phyloP scores from a whole-genome alignment of 1,140 invertebrate genomes.

The Lepidurus apus region DNA sequence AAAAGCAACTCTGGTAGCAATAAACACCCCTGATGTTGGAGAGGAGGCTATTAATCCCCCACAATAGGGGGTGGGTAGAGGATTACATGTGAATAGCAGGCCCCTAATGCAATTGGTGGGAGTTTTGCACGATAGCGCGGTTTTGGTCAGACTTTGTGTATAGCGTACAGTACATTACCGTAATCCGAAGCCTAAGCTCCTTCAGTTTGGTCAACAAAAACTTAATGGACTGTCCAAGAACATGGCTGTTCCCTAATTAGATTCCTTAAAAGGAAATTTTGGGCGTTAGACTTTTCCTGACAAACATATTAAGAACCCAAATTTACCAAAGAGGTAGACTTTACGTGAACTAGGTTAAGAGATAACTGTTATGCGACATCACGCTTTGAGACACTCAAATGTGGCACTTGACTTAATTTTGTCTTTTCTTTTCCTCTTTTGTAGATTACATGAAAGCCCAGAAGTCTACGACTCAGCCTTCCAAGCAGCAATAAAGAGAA shows the following conservation, averaged over 20 bases:
- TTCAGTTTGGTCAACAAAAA: too few species aligned
- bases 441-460: not conserved
- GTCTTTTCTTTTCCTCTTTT: not conserved
- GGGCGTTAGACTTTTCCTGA: too few species aligned
- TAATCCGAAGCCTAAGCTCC: too few species aligned
- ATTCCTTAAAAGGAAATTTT: too few species aligned
- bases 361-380: not conserved
- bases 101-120: slow-evolving; percentile 1
- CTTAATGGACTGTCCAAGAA: too few species aligned
- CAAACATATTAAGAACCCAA: too few species aligned
- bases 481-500: not conserved
- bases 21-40: not conserved
- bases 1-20: too few species aligned
- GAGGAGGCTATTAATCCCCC: not conserved
- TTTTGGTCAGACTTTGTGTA: not conserved
- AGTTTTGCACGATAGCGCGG: not conserved
- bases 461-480: not conserved
- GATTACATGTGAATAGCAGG: not conserved
- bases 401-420: not conserved
- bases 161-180: too few species aligned
- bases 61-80: not conserved
- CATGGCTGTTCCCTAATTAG: too few species aligned
- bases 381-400: not conserved
- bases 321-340: too few species aligned
- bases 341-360: too few species aligned